Evolutionary conservation across 2,888 invertebrate species (phyloP).

Genomic region (Napeogenes inachia): DNA sequence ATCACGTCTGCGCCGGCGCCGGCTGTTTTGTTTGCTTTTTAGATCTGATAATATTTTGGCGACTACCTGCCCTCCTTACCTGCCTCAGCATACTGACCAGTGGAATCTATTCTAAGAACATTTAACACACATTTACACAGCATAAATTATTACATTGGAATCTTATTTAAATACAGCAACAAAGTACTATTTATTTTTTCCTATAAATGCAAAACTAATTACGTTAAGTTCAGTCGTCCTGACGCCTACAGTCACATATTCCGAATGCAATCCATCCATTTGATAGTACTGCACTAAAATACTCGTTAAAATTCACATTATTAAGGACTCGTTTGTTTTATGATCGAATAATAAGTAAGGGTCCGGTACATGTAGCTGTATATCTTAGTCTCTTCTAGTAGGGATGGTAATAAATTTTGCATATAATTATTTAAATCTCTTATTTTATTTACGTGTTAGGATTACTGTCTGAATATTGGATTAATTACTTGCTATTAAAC

Average conservation of each 20-base stretch:
- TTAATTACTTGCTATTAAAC: too few species aligned
- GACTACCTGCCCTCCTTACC: conserved; percentile 44
- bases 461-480: too few species aligned
- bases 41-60: conserved; percentile 27
- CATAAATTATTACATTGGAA: too few species aligned
- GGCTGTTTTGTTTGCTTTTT: conserved; percentile 24
- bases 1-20: conserved; percentile 25
- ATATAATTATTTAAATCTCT: too few species aligned
- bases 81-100: conserved; percentile 24
- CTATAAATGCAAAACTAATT: background rate
- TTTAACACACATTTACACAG: background rate
- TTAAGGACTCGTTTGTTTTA: conserved; percentile 50
- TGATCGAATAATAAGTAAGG: conserved; percentile 47
- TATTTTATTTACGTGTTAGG: too few species aligned
- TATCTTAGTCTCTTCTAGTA: background rate
- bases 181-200: too few species aligned
- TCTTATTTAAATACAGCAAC: too few species aligned
- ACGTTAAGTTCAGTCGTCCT: background rate
- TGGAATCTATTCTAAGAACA: background rate
- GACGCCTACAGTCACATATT: conserved; percentile 20
- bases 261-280: conserved; percentile 27
- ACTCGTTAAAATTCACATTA: conserved; percentile 39
- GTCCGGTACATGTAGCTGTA: conserved; percentile 2
- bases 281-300: conserved; percentile 36
- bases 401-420: too few species aligned